Evolutionary conservation across 2,797 vertebrate genomes (phyloP).

Genomic region (Coluber constrictor): DNA sequence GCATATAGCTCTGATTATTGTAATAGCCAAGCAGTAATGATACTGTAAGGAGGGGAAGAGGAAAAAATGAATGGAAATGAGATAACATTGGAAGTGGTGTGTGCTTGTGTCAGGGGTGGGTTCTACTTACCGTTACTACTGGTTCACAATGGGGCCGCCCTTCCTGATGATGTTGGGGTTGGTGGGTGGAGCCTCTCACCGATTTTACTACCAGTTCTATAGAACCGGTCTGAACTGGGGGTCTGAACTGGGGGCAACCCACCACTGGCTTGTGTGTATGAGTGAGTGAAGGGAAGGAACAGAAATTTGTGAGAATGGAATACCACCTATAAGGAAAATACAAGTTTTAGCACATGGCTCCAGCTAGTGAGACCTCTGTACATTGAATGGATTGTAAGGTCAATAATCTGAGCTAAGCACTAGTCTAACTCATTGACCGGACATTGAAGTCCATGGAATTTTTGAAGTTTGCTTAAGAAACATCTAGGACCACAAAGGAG

Average conservation of each 20-base stretch:
- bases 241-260: too few relatives aligned
- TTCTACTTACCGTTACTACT: too few relatives aligned
- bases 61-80: not conserved
- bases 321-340: not conserved
- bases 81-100: not conserved
- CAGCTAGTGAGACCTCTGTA: not conserved
- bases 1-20: not conserved
- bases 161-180: too few relatives aligned
- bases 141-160: fast-evolving
- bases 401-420: not conserved
- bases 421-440: not conserved
- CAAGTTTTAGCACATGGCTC: not conserved
- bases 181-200: too few relatives aligned
- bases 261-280: not conserved
- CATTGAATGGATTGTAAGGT: not conserved
- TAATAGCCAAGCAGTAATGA: not conserved
- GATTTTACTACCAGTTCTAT: too few relatives aligned
- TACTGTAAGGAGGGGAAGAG: not conserved
- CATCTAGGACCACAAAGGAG: not conserved
- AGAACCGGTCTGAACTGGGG: too few relatives aligned
- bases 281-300: not conserved
- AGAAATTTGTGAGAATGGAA: too few relatives aligned
- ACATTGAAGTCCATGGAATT: not conserved
- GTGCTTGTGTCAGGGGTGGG: not conserved
- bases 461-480: not conserved